Base-by-base conservation (phyloP, 1,140 invertebrate genomes). In the Anoplolepis gracilipes region DNA sequence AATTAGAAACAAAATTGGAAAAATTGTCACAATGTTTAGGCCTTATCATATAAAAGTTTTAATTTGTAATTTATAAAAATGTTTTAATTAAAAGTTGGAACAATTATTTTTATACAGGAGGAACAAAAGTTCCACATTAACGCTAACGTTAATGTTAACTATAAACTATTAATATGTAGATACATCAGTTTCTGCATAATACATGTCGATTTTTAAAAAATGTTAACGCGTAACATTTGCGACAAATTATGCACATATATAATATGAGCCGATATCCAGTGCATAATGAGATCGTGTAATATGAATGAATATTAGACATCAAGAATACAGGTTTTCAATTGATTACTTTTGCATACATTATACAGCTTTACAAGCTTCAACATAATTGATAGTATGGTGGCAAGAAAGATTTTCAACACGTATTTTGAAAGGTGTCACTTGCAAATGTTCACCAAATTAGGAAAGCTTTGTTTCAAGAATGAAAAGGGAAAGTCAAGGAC, bases 241-340 rank as follows among this genome's bases (percentile, higher is more conserved):
- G 22, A 39, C 42, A 77, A 84, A 90, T 90, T 90, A 88, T 88
- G 87, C 84, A 87, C 85, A 84, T 84, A 64, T 76, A 57, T 88
- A 84, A 84, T 61, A 46, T 64, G 49, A 86, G 72, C 84, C 77
- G 77, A 89, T 89, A 86, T 61, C 42, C 46, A 25, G 46, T 28
- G 8, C 13, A 86, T 82, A 88, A 88, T 86, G 72, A 55, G 49
- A 28, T 39, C 55, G 33, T 46, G 25, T 49, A 75, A 86, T 89
- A 72, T 73, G 88, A 86, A 86, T 86, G 88, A 89, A 89, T 88
- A 89, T 73, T 73, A 53, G 85, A 85, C 57, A 84, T 55, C 64
- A 65, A 67, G 62, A 67, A 76, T 81, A 72, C 61, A 65, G 79
- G 62, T 87, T 88, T 87, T 87, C 77, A 64, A 88, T 88, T 84